Conservation (phyloP, 1,140 invertebrate species). For the Drosophila watanabei region DNA sequence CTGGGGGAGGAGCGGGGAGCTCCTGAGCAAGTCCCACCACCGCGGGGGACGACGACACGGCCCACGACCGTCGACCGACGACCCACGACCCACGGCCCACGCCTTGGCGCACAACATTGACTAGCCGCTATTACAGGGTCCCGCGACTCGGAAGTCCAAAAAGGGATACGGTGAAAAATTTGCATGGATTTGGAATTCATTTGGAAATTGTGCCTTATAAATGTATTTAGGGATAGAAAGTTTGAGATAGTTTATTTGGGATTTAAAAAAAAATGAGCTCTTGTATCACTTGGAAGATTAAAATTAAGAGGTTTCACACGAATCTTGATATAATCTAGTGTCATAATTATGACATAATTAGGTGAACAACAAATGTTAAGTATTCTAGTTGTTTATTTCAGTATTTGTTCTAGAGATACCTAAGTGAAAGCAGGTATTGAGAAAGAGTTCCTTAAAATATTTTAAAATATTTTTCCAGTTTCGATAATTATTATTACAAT, state of each 20-base stretch:
- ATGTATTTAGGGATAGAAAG: neutral
- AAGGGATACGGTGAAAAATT: slow-evolving; percentile 42
- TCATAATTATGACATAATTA: too few species aligned
- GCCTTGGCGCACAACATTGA: slow-evolving; percentile 71
- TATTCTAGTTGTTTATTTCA: neutral
- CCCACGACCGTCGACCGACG: slow-evolving; percentile 34
- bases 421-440: too few species aligned
- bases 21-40: slow-evolving; percentile 60
- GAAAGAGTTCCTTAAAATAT: neutral
- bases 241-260: too few species aligned
- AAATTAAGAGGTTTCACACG: too few species aligned
- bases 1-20: neutral
- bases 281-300: too few species aligned
- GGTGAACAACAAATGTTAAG: too few species aligned
- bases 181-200: neutral
- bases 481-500: neutral
- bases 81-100: slow-evolving; percentile 67
- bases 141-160: slow-evolving; percentile 51
- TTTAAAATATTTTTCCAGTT: neutral
- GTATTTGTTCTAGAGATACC: too few species aligned
- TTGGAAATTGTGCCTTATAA: neutral
- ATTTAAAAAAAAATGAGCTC: too few species aligned
- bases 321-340: too few species aligned
- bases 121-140: slow-evolving; percentile 66
- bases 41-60: slow-evolving; percentile 50